A percentile compares a stretch with the other conserved stretches of the same genome.
phyloP scores from a whole-genome alignment of 2,797 vertebrate species.

The Molossus molossus region DNA sequence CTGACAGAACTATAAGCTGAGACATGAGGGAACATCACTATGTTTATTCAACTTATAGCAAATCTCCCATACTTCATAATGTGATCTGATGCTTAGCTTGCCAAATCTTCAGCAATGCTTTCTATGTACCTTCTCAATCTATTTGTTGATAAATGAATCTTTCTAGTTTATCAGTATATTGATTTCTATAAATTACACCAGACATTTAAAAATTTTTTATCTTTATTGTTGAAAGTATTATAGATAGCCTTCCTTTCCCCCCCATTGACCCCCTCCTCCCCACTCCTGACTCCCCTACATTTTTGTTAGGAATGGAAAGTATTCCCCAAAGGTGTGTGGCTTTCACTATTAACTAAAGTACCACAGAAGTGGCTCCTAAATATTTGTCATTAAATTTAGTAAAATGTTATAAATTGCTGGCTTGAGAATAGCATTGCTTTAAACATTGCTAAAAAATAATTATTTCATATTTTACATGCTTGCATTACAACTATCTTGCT shows the following conservation, averaged over 20 bases:
- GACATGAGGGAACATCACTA: neutral
- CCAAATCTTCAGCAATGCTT: conserved; percentile 8
- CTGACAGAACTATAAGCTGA: neutral
- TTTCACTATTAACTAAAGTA: conserved; percentile 50
- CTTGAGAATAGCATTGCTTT: neutral
- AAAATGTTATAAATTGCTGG: conserved; percentile 13
- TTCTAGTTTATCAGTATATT: neutral
- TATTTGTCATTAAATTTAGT: conserved; percentile 28
- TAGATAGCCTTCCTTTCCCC: no score
- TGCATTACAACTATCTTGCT: neutral
- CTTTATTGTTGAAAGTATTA: no score
- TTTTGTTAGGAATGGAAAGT: neutral
- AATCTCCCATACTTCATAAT: neutral
- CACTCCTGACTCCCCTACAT: no score
- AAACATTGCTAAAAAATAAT: neutral
- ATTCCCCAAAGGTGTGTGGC: neutral
- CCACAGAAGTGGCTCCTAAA: neutral
- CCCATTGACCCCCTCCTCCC: no score
- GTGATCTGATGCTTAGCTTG: neutral
- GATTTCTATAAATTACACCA: conserved; percentile 19
- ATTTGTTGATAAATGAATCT: conserved; percentile 24
- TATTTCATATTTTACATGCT: neutral
- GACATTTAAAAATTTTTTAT: neutral
- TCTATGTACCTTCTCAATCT: neutral
- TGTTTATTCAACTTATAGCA: neutral